phyloP scores from a whole-genome alignment of 2,113 vertebrate species.

The Blennius ocellaris region DNA sequence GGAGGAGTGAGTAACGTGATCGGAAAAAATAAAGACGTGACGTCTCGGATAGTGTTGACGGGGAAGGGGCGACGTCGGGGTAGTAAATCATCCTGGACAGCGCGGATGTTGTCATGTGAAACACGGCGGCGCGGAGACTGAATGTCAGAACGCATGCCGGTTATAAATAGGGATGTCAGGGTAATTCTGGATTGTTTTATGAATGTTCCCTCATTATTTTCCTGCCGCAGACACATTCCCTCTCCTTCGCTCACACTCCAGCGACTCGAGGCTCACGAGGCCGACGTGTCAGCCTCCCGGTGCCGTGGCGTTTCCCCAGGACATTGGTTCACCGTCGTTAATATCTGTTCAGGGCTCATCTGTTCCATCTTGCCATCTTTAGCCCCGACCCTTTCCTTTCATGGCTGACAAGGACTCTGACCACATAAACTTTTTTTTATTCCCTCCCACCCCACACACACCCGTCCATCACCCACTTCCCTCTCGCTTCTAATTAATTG shows the following conservation, averaged over 20 bases:
- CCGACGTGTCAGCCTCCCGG: background rate
- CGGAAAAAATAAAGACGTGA: slow-evolving; percentile 12
- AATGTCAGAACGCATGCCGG: slow-evolving; percentile 41
- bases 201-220: slow-evolving; percentile 42
- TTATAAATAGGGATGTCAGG: slow-evolving; percentile 47
- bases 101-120: slow-evolving; percentile 42
- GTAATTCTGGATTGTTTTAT: slow-evolving; percentile 32
- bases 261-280: background rate
- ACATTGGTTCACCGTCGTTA: slow-evolving; percentile 35
- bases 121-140: slow-evolving; percentile 41
- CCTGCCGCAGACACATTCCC: slow-evolving; percentile 26
- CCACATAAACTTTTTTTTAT: slow-evolving; percentile 31
- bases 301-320: slow-evolving; percentile 16
- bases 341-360: slow-evolving; percentile 21
- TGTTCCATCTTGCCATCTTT: slow-evolving; percentile 10
- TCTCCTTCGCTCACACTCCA: background rate
- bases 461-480: slow-evolving; percentile 78
- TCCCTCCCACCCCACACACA: too few relatives aligned
- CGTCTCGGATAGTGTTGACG: slow-evolving; percentile 54
- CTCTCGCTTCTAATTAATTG: slow-evolving; percentile 75
- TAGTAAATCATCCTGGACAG: slow-evolving; percentile 72
- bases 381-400: slow-evolving; percentile 43
- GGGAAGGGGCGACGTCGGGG: slow-evolving; percentile 16
- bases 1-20: slow-evolving; percentile 15
- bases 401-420: background rate